These are phyloP conservation scores for Trichogramma evanescens DNA, from an alignment of 2,888 invertebrate genomes.

Conservation along the genomic window DNA sequence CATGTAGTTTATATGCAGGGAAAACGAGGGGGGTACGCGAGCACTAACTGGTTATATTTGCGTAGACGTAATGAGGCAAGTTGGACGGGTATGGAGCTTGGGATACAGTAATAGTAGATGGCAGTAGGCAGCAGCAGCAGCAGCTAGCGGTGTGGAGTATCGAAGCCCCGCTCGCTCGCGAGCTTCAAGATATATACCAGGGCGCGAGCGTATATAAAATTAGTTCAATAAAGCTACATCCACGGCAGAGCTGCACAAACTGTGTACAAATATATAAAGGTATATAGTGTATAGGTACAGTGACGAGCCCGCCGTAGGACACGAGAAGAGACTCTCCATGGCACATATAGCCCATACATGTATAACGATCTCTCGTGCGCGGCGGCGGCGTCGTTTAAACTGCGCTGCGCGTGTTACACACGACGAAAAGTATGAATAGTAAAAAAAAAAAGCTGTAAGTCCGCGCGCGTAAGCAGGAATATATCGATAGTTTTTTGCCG, in stretches of 20 bases:
- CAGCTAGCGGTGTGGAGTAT: not conserved
- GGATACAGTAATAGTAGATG: constrained; percentile 10
- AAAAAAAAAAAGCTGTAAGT: too few species aligned
- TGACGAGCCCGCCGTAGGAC: not conserved
- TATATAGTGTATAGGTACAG: constrained; percentile 1
- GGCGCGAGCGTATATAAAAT: constrained; percentile 31
- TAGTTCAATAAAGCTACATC: constrained; percentile 43
- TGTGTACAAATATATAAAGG: constrained; percentile 28
- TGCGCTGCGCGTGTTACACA: too few species aligned
- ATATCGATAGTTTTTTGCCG: too few species aligned
- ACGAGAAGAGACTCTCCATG: not conserved
- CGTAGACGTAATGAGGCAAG: constrained; percentile 39
- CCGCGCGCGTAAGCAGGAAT: too few species aligned
- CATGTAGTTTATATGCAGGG: not conserved
- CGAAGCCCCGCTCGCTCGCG: not conserved
- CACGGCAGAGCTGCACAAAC: constrained; percentile 32
- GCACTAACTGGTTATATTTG: constrained; percentile 39
- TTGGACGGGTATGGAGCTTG: constrained; percentile 28
- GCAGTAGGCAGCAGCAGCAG: constrained; percentile 11
- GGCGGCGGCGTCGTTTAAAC: not conserved
- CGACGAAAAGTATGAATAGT: too few species aligned
- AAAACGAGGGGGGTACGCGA: not conserved
- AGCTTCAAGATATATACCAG: constrained; percentile 29
- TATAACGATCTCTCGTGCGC: not conserved
- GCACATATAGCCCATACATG: not conserved